These are phyloP conservation scores for Heteractis magnifica DNA, from an alignment of 92 coral and sea anemone genomes.

Conservation along the genomic window DNA sequence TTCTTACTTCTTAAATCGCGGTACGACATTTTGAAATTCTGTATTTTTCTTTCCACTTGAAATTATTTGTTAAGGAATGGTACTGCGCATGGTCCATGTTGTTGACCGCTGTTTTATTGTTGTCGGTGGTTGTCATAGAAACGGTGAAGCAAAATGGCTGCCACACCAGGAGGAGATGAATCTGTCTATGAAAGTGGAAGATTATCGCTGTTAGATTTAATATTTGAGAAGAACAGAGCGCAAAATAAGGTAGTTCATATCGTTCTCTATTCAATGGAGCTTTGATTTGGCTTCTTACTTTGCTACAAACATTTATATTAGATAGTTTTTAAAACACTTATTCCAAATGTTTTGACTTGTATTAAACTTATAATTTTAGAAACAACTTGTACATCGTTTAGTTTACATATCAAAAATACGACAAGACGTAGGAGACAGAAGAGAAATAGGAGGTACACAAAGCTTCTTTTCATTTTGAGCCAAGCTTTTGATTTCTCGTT, in stretches of 20 bases:
- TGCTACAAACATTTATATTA: neutral
- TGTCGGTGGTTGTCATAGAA: constrained; percentile 64
- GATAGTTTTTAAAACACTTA: neutral
- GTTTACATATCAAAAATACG: constrained; percentile 86
- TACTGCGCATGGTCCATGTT: constrained; percentile 68
- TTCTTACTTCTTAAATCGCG: constrained; percentile 97
- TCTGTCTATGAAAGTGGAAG: constrained; percentile 70
- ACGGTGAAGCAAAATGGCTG: constrained; percentile 83
- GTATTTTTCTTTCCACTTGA: constrained; percentile 30
- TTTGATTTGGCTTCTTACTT: neutral
- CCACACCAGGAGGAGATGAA: constrained; percentile 72
- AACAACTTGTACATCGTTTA: constrained; percentile 94
- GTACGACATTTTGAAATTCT: constrained; percentile 78
- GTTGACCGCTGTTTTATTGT: constrained; percentile 71
- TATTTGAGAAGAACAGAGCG: constrained; percentile 87
- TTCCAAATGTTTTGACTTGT: neutral
- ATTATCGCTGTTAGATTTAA: constrained; percentile 85
- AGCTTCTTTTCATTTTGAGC: neutral
- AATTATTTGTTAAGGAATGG: constrained; percentile 5
- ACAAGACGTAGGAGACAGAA: constrained; percentile 75
- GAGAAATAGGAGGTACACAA: constrained; percentile 86
- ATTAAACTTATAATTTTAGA: constrained; percentile 48
- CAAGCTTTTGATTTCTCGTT: neutral
- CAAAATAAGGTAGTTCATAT: constrained; percentile 69
- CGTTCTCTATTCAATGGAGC: neutral